Percentiles rank a stretch among this genome's conserved stretches.
These are phyloP conservation scores for Caerostris extrusa DNA, from an alignment of 1,140 invertebrate species.

Conservation along the genomic window DNA sequence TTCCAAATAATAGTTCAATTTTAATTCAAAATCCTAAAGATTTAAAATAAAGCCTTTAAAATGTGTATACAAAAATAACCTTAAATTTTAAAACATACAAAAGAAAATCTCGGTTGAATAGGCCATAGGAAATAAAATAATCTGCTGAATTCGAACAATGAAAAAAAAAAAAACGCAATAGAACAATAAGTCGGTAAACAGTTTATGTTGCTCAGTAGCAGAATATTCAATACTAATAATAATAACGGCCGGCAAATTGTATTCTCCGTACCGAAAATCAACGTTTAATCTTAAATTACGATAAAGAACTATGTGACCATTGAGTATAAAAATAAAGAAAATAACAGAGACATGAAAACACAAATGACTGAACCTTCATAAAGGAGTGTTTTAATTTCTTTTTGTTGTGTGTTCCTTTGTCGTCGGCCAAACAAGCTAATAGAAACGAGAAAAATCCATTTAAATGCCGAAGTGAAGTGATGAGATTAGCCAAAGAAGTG, in stretches of 20 bases:
- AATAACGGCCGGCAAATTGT: conserved; percentile 12
- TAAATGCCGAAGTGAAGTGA: conserved; percentile 57
- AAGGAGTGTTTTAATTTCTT: conserved; percentile 69
- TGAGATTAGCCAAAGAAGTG: conserved; percentile 28
- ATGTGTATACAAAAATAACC: too few species aligned
- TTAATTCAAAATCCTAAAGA: too few species aligned
- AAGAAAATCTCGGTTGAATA: background rate
- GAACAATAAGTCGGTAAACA: conserved; percentile 12
- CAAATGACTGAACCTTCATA: conserved; percentile 49
- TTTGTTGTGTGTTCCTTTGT: conserved; percentile 50
- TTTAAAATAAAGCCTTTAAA: too few species aligned
- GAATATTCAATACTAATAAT: background rate
- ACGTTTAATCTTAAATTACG: conserved; percentile 33
- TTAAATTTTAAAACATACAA: too few species aligned
- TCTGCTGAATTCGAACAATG: background rate
- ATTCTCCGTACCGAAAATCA: conserved; percentile 1
- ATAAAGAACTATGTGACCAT: background rate
- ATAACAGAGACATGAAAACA: background rate
- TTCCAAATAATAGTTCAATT: too few species aligned
- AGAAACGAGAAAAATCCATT: conserved; percentile 72
- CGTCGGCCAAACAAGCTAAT: conserved; percentile 62
- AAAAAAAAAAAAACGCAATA: background rate
- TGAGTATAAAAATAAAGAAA: background rate
- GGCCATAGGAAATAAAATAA: conserved; percentile 8
- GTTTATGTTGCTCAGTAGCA: background rate